These are phyloP conservation scores for Pagrus major DNA, from an alignment of 2,113 vertebrate genomes.

Conservation along the genomic window DNA sequence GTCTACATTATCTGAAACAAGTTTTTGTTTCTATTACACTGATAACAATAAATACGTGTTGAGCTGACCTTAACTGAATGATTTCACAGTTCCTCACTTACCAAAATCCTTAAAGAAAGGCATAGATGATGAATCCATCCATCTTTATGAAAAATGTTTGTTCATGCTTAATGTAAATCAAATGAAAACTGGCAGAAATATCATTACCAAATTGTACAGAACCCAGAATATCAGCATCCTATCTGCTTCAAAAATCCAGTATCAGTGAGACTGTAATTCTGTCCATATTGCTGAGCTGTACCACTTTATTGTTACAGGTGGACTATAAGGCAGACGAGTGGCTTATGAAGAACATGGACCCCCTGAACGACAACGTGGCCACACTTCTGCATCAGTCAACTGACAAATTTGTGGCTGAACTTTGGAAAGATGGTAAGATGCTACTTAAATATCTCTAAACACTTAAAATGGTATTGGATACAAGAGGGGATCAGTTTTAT, in stretches of 20 bases:
- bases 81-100: no score
- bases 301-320: conserved; percentile 84
- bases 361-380: conserved; percentile 97
- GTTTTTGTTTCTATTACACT: no score
- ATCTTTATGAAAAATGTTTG: not conserved
- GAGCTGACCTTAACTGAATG: no score
- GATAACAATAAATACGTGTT: no score
- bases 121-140: no score
- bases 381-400: conserved; percentile 97
- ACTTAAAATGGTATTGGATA: not conserved
- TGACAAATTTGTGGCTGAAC: conserved; percentile 95
- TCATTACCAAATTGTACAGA: not conserved
- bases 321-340: conserved; percentile 99
- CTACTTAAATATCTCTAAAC: not conserved
- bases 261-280: not conserved
- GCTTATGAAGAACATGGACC: conserved; percentile 99
- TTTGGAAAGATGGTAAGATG: conserved; percentile 97
- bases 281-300: not conserved
- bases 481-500: not conserved
- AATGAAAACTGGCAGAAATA: not conserved
- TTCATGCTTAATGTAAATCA: not conserved
- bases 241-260: not conserved
- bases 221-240: not conserved
- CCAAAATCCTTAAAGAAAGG: no score
- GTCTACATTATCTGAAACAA: no score